Percentiles rank a stretch among this genome's conserved stretches.
Conservation (phyloP, 2,113 vertebrate species). For the Microcebus jonahi region DNA sequence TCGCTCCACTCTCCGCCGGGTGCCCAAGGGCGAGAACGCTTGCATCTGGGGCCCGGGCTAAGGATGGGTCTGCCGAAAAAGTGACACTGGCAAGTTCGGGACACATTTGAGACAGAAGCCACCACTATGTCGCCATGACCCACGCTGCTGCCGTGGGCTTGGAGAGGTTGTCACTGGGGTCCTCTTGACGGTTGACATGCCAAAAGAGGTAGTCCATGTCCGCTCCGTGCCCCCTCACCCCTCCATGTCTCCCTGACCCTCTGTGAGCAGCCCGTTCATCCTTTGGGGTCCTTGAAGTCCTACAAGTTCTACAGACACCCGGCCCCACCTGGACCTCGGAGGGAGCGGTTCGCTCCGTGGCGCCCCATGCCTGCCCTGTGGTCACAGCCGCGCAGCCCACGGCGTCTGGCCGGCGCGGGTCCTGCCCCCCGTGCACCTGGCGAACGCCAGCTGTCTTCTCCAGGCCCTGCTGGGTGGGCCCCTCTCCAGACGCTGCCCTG, state of each 20-base stretch:
- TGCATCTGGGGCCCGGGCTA: background rate
- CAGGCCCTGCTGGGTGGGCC: background rate
- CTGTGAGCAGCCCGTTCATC: background rate
- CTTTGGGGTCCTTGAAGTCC: background rate
- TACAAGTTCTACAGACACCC: rapidly evolving
- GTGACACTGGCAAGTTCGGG: background rate
- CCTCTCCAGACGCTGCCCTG: background rate
- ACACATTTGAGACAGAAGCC: too few species aligned
- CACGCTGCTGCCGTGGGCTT: background rate
- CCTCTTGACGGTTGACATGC: background rate
- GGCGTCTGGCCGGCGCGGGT: rapidly evolving
- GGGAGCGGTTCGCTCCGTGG: background rate
- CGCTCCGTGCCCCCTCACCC: background rate
- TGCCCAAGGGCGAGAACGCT: rapidly evolving
- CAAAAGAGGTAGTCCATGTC: background rate
- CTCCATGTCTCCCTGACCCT: rapidly evolving
- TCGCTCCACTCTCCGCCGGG: rapidly evolving
- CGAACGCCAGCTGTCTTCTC: background rate
- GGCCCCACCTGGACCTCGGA: background rate
- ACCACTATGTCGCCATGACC: background rate
- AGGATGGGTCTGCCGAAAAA: background rate
- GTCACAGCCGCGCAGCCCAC: too few species aligned
- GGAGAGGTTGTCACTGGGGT: background rate
- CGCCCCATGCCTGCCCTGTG: rapidly evolving
- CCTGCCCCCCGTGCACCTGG: background rate